Evolutionary conservation across 92 coral and sea anemone genomes (phyloP), one percentile per base, ranked within the genome.

Genomic region (Porites cylindrica): DNA sequence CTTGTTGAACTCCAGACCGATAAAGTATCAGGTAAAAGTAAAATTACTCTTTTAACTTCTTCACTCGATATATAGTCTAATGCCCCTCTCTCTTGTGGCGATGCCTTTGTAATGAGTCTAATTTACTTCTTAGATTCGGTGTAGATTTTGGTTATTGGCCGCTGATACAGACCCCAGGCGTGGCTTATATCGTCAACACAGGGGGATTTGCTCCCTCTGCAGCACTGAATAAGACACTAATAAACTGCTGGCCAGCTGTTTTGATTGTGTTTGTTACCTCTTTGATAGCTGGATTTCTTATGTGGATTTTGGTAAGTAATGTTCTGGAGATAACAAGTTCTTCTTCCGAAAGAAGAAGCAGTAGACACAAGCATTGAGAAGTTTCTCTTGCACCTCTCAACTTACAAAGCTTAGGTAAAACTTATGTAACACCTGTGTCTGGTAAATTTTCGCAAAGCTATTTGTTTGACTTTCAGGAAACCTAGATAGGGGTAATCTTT

Each of bases 101-200:
- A 56, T 14, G 10, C 61, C 61, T 14, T 56, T 56, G 11, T 56
- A 4, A 2, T 23, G 61, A 16, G 7, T 16, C 51, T n/a, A 1
- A 51, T 75, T 58, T 12, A 4, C 3, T 26, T 11, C 16, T 51
- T 14, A 51, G 64, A 38, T 51, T 51, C 51, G 80, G 79, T 14
- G 65, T 23, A 18, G 87, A 83, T 0, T 23, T 60, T n/a, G 76
- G 71, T 9, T 75, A 72, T 59, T 83, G 72, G 67, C 91, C 84
- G 71, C 88, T 94, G 26, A 90, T 94, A 43, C 90, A 90, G 84
- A 89, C 95, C 1, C 93, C 98, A 10, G 98, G 98, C 1, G 91
- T 92, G 51, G 95, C 89, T 69, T 92, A 89, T 85, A n/a, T 76
- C 72, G 29, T 56, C 68, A 47, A 86, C 18, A 82, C 89, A 72